phyloP scores from a whole-genome alignment of 2,113 vertebrate genomes.

The Syrmaticus mikado region DNA sequence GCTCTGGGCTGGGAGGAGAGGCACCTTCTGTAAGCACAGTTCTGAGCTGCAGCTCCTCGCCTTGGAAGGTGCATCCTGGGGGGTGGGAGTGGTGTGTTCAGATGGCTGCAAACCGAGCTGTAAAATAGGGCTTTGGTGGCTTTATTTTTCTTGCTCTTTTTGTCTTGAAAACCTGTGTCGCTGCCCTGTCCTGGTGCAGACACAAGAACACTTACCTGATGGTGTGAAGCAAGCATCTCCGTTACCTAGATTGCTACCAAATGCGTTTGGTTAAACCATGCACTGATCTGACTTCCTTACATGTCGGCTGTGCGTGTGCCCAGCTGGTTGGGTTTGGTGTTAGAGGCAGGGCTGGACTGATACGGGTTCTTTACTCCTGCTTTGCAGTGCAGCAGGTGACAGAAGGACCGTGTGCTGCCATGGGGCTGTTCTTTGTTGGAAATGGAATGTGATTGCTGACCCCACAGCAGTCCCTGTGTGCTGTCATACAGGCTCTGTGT shows the following conservation, averaged over 20 bases:
- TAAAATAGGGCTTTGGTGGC: background rate
- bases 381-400: background rate
- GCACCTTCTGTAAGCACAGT: background rate
- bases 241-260: background rate
- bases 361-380: accelerated
- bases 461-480: accelerated
- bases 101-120: too few species aligned
- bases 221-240: background rate
- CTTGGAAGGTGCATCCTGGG: background rate
- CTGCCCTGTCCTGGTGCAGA: background rate
- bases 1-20: background rate
- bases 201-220: background rate
- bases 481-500: background rate
- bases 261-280: background rate
- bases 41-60: background rate
- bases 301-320: accelerated
- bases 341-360: background rate
- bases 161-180: background rate
- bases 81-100: background rate
- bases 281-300: background rate
- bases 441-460: accelerated
- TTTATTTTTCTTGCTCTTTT: background rate
- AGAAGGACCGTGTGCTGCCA: background rate
- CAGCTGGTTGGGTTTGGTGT: background rate
- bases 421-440: background rate